Percentiles rank a stretch among this genome's conserved stretches.
These are phyloP conservation scores for Crematogaster levior DNA, from an alignment of 2,888 invertebrate genomes.

Conservation along the genomic window DNA sequence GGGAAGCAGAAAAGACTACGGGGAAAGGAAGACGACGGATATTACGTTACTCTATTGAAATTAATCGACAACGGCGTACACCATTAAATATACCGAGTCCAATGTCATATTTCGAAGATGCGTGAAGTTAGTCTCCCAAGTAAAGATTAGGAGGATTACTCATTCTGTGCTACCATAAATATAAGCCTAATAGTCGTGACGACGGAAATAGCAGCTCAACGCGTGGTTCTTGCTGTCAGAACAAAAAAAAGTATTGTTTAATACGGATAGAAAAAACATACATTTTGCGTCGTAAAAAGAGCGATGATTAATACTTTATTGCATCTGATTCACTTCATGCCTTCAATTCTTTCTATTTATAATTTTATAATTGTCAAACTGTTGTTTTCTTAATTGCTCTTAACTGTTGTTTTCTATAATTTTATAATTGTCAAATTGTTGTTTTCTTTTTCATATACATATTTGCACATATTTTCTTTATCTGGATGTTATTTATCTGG, in stretches of 20 bases:
- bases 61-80: slow-evolving; percentile 29
- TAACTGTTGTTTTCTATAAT: too few species aligned
- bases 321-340: background rate
- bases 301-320: too few species aligned
- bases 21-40: slow-evolving; percentile 19
- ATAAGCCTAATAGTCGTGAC: slow-evolving; percentile 73
- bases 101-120: slow-evolving; percentile 26
- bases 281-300: too few species aligned
- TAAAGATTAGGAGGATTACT: too few species aligned
- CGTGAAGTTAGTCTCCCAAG: too few species aligned
- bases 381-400: too few species aligned
- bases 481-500: too few species aligned
- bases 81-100: slow-evolving; percentile 22
- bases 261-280: background rate
- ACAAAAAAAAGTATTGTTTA: slow-evolving; percentile 1
- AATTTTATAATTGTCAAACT: background rate
- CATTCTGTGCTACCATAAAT: slow-evolving; percentile 63
- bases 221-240: background rate
- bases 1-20: slow-evolving; percentile 29
- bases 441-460: too few species aligned
- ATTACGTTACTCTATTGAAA: slow-evolving; percentile 34
- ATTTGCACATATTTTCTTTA: background rate
- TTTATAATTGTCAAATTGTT: too few species aligned
- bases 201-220: slow-evolving; percentile 70
- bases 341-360: background rate